Evolutionary conservation across 2,113 vertebrate genomes (phyloP).

Genomic region (Holacanthus passer): DNA sequence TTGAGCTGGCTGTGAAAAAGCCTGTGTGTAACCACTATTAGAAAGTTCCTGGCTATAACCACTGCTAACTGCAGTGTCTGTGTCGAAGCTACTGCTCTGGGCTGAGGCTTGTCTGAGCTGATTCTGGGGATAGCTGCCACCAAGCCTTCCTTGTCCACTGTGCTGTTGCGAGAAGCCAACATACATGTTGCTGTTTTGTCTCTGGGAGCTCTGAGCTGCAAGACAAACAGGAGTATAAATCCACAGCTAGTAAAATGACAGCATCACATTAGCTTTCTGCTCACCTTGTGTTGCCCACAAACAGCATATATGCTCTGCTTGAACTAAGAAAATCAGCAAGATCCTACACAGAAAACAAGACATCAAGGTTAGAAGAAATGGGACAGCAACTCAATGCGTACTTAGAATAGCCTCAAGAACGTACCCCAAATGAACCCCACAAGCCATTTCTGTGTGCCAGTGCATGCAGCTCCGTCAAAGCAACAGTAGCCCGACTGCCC

Average conservation of each 20-base stretch:
- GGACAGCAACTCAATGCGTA: not conserved
- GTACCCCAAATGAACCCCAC: slow-evolving; percentile 75
- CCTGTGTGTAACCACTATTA: not conserved
- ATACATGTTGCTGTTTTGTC: not conserved
- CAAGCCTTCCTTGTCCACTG: not conserved
- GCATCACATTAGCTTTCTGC: not conserved
- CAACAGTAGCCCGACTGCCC: not conserved
- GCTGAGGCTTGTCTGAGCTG: slow-evolving; percentile 62
- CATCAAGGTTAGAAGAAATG: not conserved
- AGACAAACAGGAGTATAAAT: not conserved
- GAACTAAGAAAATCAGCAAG: slow-evolving; percentile 60
- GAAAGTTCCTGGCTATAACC: not conserved
- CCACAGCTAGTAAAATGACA: not conserved
- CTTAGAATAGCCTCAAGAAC: not conserved
- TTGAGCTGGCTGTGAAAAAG: not conserved
- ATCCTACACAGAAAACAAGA: slow-evolving; percentile 42
- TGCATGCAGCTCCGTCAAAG: not conserved
- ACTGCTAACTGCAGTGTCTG: not conserved
- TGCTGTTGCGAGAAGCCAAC: slow-evolving; percentile 53
- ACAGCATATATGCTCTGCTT: slow-evolving; percentile 65
- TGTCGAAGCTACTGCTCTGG: not conserved
- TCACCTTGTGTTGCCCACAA: slow-evolving; percentile 55
- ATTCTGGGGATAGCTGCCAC: slow-evolving; percentile 53
- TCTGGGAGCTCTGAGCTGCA: slow-evolving; percentile 26
- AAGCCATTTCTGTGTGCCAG: slow-evolving; percentile 50